Evolutionary conservation across 2,888 invertebrate genomes (phyloP).

Genomic region (Anagyrus pseudococci): DNA sequence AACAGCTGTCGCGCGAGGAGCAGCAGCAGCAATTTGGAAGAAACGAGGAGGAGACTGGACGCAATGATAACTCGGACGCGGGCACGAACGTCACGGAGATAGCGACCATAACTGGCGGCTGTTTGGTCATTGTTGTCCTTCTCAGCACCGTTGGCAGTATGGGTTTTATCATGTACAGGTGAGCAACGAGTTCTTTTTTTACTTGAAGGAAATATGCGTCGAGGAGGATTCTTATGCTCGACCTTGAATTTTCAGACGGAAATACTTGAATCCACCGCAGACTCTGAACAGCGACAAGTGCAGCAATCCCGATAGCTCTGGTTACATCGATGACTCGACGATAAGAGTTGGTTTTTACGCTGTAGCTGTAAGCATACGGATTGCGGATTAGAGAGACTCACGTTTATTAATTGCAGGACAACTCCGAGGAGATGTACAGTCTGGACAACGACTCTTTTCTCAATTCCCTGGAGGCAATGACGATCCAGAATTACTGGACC

Average conservation of each 20-base stretch:
- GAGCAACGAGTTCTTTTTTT: conserved; percentile 27
- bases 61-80: conserved; percentile 35
- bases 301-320: conserved; percentile 86
- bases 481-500: conserved; percentile 93
- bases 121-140: conserved; percentile 53
- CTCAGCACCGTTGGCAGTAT: conserved; percentile 56
- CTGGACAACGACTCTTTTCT: conserved; percentile 93
- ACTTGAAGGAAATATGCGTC: not conserved
- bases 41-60: conserved; percentile 26
- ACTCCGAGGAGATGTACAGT: conserved; percentile 93
- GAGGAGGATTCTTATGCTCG: no score
- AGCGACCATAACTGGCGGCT: conserved; percentile 57
- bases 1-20: conserved; percentile 42
- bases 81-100: conserved; percentile 50
- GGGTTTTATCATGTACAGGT: conserved; percentile 59
- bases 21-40: conserved; percentile 1
- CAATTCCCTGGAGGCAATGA: conserved; percentile 92
- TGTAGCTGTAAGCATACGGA: no score
- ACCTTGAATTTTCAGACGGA: conserved; percentile 63
- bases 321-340: conserved; percentile 86
- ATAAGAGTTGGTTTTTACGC: conserved; percentile 68
- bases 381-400: not conserved
- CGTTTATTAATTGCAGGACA: conserved; percentile 72
- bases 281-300: conserved; percentile 78
- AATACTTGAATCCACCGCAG: conserved; percentile 83